phyloP scores from a whole-genome alignment of 2,113 vertebrate species.

The Oenanthe melanoleuca region DNA sequence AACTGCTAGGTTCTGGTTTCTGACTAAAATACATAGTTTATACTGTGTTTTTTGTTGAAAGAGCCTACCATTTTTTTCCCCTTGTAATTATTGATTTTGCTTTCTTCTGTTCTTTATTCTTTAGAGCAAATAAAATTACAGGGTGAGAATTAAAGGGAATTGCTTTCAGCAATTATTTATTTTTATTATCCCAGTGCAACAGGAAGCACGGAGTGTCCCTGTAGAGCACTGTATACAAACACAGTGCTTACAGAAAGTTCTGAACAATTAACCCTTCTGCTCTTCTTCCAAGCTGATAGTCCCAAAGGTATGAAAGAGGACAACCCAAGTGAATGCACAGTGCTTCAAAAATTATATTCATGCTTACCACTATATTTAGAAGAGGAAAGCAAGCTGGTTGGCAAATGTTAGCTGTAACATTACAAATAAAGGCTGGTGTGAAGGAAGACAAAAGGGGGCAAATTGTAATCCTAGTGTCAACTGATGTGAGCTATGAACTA shows the following conservation, averaged over 20 bases:
- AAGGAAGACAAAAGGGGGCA: background rate
- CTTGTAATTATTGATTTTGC: background rate
- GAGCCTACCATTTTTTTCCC: background rate
- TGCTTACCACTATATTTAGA: background rate
- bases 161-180: background rate
- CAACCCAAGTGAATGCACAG: background rate
- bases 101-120: background rate
- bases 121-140: background rate
- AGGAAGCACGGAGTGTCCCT: background rate
- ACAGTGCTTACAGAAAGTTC: background rate
- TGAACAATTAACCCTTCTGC: background rate
- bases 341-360: background rate
- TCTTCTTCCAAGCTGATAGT: background rate
- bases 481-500: background rate
- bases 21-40: background rate
- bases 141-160: background rate
- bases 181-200: background rate
- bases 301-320: background rate
- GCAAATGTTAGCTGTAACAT: background rate
- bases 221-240: background rate
- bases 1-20: background rate
- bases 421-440: background rate
- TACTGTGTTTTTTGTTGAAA: background rate
- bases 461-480: background rate
- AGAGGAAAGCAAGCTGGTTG: background rate